Base-by-base conservation (phyloP, 2,113 vertebrate species). In the Mionectes macconnelli region DNA sequence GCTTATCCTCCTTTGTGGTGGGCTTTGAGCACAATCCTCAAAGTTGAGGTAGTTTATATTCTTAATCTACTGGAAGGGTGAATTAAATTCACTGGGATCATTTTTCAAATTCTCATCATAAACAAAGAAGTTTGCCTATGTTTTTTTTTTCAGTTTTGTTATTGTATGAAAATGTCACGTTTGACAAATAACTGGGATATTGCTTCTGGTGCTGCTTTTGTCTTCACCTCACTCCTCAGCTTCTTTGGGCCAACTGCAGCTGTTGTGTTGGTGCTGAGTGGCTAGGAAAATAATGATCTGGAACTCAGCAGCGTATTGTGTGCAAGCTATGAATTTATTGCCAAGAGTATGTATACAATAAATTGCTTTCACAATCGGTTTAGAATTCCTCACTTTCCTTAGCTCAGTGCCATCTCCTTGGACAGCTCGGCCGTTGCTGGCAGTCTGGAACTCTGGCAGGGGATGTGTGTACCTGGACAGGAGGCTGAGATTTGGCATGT, bases 241-340 rank as follows among this genome's bases (percentile, higher is more conserved):
- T 95, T 79, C 73, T 91, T 94, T 0, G 0, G 49, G 91, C 91
- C 94, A 95, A 63, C 86, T 78, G 66, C 94, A 94, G 93, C 81
- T 94, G 95, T 84, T 91, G 52, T 72, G 77, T 40, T 92, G 93
- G 73, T 95, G 94, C 89, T 94, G 89, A 96, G 81, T 92, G 87
- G 52, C 77, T 96, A 50, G 52, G 80, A 96, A 96, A 96, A 96
- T 91, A 94, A 97, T 91, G 84, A 91, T 87, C 78, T 96, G 89
- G 89, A 94, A 79, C 84, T 96, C 74, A 79, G 70, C 89, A 95
- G 89, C 66, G 24, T 57, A 84, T 94, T 95, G 77, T 95, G 74
- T 89, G 74, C 6, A 9, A 97, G 87, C 77, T 79, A 37, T 62
- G 49, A 45, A 39, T 91, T 92, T 81, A 49, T 81, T 93, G 84